A percentile compares a stretch with the other conserved stretches of the same genome.
phyloP scores from a whole-genome alignment of 2,113 vertebrate genomes.

The Isichthys henryi region DNA sequence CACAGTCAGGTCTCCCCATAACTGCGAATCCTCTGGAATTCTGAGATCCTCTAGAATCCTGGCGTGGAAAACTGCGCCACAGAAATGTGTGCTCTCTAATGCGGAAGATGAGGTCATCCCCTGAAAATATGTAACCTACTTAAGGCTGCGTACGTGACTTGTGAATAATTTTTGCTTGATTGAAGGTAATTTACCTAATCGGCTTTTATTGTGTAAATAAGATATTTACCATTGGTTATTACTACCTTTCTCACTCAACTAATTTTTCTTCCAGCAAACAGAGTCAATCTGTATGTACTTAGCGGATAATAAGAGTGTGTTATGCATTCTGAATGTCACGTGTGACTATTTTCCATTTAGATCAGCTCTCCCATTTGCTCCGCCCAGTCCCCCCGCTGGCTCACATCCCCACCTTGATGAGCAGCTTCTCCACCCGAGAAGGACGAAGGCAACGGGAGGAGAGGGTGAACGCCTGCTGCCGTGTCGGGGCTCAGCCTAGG shows the following conservation, averaged over 20 bases:
- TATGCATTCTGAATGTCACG: background rate
- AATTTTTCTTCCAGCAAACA: constrained; percentile 1
- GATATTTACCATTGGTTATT: constrained; percentile 39
- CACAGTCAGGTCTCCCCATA: constrained; percentile 29
- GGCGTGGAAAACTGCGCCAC: background rate
- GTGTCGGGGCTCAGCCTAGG: background rate
- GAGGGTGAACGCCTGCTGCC: background rate
- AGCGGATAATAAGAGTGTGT: background rate
- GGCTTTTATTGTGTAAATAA: constrained; percentile 46
- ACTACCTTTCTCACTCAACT: background rate
- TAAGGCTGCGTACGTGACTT: background rate
- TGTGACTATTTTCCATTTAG: background rate
- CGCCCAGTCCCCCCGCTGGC: background rate
- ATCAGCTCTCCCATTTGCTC: background rate
- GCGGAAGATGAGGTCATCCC: background rate
- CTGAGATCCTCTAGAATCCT: constrained; percentile 1
- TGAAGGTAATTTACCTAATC: constrained; percentile 54
- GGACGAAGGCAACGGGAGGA: background rate
- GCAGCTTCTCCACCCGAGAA: background rate
- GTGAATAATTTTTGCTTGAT: constrained; percentile 53
- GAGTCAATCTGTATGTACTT: background rate
- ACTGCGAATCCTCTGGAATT: constrained; percentile 13
- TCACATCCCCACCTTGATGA: background rate
- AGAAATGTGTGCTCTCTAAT: background rate
- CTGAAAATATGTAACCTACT: background rate